A percentile compares a stretch with the other conserved stretches of the same genome.
Evolutionary conservation across 2,797 vertebrate genomes (phyloP).

Genomic region (Malacoraja senta): DNA sequence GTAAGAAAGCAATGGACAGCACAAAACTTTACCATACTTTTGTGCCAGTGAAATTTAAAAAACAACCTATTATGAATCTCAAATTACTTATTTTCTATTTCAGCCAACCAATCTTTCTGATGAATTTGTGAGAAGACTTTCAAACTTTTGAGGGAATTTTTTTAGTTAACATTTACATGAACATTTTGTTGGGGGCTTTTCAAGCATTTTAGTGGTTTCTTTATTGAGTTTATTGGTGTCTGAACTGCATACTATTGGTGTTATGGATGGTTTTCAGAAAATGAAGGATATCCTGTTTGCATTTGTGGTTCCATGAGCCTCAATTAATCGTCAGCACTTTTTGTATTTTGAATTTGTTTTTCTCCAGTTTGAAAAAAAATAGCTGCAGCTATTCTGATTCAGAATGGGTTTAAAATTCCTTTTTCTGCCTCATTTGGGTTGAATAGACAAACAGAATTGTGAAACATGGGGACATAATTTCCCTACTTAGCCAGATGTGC

Average conservation of each 20-base stretch:
- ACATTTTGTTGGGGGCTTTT: neutral
- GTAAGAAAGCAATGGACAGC: neutral
- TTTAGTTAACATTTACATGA: neutral
- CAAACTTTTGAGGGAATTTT: too few species aligned
- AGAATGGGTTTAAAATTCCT: neutral
- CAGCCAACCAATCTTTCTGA: neutral
- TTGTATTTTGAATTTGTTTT: neutral
- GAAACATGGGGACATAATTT: neutral
- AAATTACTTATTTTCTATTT: neutral
- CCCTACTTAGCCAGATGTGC: neutral
- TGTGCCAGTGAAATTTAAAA: neutral
- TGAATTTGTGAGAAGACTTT: neutral
- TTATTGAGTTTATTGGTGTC: neutral
- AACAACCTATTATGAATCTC: neutral
- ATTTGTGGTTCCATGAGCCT: neutral
- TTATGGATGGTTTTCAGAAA: neutral
- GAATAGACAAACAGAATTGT: neutral
- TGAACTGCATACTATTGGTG: neutral
- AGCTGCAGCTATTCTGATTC: neutral
- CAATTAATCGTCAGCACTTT: neutral
- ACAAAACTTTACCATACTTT: neutral
- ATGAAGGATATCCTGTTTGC: constrained; percentile 26
- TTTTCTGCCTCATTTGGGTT: neutral
- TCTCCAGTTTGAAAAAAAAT: neutral
- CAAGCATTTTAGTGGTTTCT: constrained; percentile 14